Base-by-base conservation (phyloP, 1,140 invertebrate genomes). In the Scaptomyza pallida region DNA sequence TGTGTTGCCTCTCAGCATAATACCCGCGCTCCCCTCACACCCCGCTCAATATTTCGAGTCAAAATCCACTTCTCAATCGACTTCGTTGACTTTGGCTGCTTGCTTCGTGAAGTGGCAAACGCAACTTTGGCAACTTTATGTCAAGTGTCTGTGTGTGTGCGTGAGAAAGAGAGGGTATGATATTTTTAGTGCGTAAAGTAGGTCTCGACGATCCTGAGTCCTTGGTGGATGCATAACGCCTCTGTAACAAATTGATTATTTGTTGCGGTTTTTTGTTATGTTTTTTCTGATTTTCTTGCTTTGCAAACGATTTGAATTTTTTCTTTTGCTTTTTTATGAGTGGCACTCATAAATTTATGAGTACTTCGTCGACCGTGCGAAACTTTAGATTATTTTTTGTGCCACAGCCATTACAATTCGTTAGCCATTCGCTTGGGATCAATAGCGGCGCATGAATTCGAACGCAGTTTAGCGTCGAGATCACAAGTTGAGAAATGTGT, bases 171-270 rank as follows among this genome's bases (percentile, higher is more conserved):
- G 51, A 73, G 77, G 72, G 76, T 73, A 69, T 69, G 64, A 65
- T 68, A 50, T 85, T 35, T 37, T 9, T 30, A 80, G 82, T 85
- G 81, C 81, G 81, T 85, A 81, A 35, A 19, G 44, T 65, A n/a
- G 43, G 13, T 19, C 56, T 30, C 21, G 6, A 8, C 16, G 10
- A 35, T 26, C 10, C 33, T 23, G 12, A 6, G 9, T 57, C 60
- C 60, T 56, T 21, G 30, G 55, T 59, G 45, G 65, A 43, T 59
- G 61, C 77, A 62, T 68, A 85, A 75, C 80, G 76, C 77, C 82
- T 86, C 81, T 86, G 82, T 86, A 86, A 77, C 81, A 86, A 86
- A 88, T 88, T 86, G 81, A 88, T 88, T 88, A 86, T 86, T 75
- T 70, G 81, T 73, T 88, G 82, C 82, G 82, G 74, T 75, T 88